A percentile compares a stretch with the other conserved stretches of the same genome.
Conservation (phyloP, 2,888 invertebrate species). For the Sinodicranocentrus sp. region DNA sequence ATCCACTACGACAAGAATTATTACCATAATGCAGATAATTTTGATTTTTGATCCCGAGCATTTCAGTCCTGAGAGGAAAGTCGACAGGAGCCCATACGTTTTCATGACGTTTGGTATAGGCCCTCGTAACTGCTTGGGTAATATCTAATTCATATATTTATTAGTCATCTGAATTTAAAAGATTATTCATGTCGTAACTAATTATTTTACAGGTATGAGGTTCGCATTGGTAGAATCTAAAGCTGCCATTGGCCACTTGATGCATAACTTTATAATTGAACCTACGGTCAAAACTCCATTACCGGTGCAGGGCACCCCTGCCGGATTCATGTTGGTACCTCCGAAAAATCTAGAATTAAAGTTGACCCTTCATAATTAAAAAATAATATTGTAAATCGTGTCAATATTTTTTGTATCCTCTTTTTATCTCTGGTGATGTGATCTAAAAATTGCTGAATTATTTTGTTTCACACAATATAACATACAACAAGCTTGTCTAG, state of each 20-base stretch:
- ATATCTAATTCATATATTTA: not conserved
- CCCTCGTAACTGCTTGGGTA: slow-evolving; percentile 62
- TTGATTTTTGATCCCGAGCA: slow-evolving; percentile 66
- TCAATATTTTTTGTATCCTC: too few species aligned
- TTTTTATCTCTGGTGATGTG: too few species aligned
- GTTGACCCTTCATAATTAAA: slow-evolving; percentile 7
- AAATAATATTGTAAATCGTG: too few species aligned
- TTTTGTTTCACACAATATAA: too few species aligned
- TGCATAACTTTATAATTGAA: slow-evolving; percentile 31
- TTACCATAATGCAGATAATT: slow-evolving; percentile 60
- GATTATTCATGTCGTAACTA: too few species aligned
- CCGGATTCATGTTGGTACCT: not conserved
- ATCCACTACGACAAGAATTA: slow-evolving; percentile 58
- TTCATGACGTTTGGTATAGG: slow-evolving; percentile 67
- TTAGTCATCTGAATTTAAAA: not conserved
- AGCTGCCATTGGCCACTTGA: slow-evolving; percentile 36
- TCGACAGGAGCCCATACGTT: slow-evolving; percentile 39
- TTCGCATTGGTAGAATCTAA: slow-evolving; percentile 39
- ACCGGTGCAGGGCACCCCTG: not conserved
- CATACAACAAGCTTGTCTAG: too few species aligned
- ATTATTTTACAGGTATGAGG: slow-evolving; percentile 35
- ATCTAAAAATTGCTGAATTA: too few species aligned
- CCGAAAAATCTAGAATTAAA: slow-evolving; percentile 41
- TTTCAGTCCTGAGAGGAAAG: slow-evolving; percentile 54
- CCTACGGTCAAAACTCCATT: slow-evolving; percentile 23